A percentile compares a stretch with the other conserved stretches of the same genome.
These are phyloP conservation scores for Melanotaenia pygmaea DNA, from an alignment of 2,797 vertebrate species.

Conservation along the genomic window DNA sequence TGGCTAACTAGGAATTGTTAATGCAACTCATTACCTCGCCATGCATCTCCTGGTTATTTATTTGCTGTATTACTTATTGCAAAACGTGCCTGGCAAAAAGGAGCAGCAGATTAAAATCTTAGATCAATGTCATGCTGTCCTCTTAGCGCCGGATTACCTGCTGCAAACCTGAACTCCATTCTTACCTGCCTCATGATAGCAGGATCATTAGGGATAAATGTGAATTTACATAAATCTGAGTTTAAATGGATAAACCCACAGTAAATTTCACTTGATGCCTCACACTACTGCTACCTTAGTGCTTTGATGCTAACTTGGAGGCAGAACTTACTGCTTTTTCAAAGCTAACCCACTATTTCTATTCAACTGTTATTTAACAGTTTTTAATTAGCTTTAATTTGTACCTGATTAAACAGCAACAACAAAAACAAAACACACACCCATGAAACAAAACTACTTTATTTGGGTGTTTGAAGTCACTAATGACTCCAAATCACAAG, in stretches of 20 bases:
- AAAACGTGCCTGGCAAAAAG: conserved; percentile 61
- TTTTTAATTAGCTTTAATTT: background rate
- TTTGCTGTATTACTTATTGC: conserved; percentile 57
- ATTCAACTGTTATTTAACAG: background rate
- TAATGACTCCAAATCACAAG: background rate
- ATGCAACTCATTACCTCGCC: conserved; percentile 45
- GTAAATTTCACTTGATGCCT: conserved; percentile 21
- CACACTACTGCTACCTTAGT: background rate
- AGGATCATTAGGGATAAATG: conserved; percentile 39
- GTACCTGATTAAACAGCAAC: background rate
- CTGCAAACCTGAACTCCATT: conserved; percentile 56
- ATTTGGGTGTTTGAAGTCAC: background rate
- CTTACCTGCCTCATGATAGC: conserved; percentile 40
- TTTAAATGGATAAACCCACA: conserved; percentile 10
- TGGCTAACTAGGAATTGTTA: conserved; percentile 46
- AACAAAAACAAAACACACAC: background rate
- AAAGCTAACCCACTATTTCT: background rate
- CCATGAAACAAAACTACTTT: background rate
- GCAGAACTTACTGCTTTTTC: background rate
- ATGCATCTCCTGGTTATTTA: conserved; percentile 42
- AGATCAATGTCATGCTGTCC: conserved; percentile 74
- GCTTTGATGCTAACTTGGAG: background rate
- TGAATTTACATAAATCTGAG: conserved; percentile 17
- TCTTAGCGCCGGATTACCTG: conserved; percentile 57
- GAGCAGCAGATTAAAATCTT: conserved; percentile 75